Base-by-base conservation (phyloP, 2,888 invertebrate genomes). In the Tetrapedia diversipes region DNA sequence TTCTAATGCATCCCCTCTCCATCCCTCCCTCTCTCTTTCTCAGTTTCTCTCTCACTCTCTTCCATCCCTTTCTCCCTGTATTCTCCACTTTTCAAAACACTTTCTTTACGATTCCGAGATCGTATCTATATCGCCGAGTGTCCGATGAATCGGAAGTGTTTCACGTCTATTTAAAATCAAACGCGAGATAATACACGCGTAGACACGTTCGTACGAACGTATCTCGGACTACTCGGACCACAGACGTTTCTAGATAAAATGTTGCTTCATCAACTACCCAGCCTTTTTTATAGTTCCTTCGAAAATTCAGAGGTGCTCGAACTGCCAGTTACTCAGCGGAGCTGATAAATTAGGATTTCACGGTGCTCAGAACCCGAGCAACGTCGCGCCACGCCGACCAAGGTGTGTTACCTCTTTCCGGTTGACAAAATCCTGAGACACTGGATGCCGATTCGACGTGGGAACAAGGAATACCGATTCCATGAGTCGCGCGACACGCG, bases 391-490 rank as follows among this genome's bases (percentile, higher is more conserved):
- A n/a, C 19, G 19, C 11, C 10, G 11, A 11, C 8, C 16, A 19
- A 41, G 24, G 19, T 32, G 19, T 32, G 39, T 32, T 37, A 29
- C 29, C 2, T 6, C 6, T 11, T 37, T 60, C 22, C 34, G n/a
- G 37, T n/a, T 37, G 47, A 54, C 19, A 45, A 45, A 53, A 59
- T 65, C 34, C 43, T 10, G 14, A 24, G 43, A 41, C 14, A 14
- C 6, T 4, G 47, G 34, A 27, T 24, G 19, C 14, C 1, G 37
- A 37, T n/a, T 53, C 27, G 56, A 64, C 66, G 53, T 67, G 72
- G 67, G 67, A 64, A 56, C 16, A 37, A 24, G 63, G 53, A 74
- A 75, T 73, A 60, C 64, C 59, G 45, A 73, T 65, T 61, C 34
- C 41, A 47, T 49, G 73, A 64, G 54, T 34, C 24, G 67, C 34